Evolutionary conservation across 2,888 invertebrate genomes (phyloP).

Genomic region (Sphaerophoria taeniata): DNA sequence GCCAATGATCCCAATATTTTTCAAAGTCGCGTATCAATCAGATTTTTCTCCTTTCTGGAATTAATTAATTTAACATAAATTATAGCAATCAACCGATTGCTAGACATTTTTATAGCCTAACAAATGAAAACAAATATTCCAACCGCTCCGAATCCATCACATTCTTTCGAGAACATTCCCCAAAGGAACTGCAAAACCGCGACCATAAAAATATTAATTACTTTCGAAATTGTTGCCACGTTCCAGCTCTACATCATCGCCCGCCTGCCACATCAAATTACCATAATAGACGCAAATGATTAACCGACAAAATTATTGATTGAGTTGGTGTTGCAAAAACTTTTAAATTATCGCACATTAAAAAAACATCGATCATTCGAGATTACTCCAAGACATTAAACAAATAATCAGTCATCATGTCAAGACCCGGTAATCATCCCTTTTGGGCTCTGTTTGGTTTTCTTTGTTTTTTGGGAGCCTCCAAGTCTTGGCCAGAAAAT

Average conservation of each 20-base stretch:
- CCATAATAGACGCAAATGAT: slow-evolving; percentile 3
- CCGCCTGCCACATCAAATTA: not conserved
- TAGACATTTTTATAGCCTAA: too few relatives aligned
- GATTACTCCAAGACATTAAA: slow-evolving; percentile 39
- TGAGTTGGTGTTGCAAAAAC: slow-evolving; percentile 30
- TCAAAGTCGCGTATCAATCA: too few relatives aligned
- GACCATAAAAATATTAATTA: not conserved
- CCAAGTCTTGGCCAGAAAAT: slow-evolving; percentile 39
- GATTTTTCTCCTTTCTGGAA: too few relatives aligned
- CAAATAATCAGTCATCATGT: slow-evolving; percentile 39
- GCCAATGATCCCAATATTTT: too few relatives aligned
- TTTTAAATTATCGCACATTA: slow-evolving; percentile 44
- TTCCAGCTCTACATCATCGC: not conserved
- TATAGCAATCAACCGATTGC: too few relatives aligned
- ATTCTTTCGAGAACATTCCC: too few relatives aligned
- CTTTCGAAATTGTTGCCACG: not conserved
- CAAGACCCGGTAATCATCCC: slow-evolving; percentile 19
- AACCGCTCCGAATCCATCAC: too few relatives aligned
- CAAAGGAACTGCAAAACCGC: too few relatives aligned
- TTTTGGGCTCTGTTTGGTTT: not conserved
- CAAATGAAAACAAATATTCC: too few relatives aligned
- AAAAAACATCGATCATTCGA: slow-evolving; percentile 42
- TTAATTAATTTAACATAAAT: too few relatives aligned
- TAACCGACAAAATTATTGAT: slow-evolving; percentile 18
- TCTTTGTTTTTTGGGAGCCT: not conserved